Base-by-base conservation (phyloP, 2,888 invertebrate genomes). In the Ommatoiulus sabulosus region DNA sequence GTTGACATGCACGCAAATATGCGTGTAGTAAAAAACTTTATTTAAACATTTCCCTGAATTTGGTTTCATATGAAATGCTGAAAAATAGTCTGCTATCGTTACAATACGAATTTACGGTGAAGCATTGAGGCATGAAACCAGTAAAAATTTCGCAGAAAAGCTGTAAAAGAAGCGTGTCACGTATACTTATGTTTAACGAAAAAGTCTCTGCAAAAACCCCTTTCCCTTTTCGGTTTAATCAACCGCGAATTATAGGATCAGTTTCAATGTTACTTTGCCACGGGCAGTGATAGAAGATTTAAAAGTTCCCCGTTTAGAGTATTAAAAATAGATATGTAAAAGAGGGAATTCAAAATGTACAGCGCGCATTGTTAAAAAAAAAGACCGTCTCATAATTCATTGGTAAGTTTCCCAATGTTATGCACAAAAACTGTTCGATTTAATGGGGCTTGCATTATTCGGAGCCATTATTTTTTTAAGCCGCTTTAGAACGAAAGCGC, bases 241-340 rank as follows among this genome's bases (percentile, higher is more conserved):
- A 80, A 15, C 80, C 80, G 35, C 12, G 80, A 80, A 80, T 43
- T 80, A 80, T 12, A 15, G 80, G 35, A 80, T 80, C 80, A 15
- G 80, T 80, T 80, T 80, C 10, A 43, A 5, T 35, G 80, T 63
- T 35, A 35, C 35, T 43, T 80, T 80, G 80, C 80, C 80, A 80
- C 3, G 12, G 80, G 80, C 80, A 80, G 80, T 80, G 35, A 80
- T 80, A 35, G 35, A 80, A 80, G 80, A 43, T 43, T 80, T 80
- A 80, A 80, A 80, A 80, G 35, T 80, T 80, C 1, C 80, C 80
- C 80, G 35, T 80, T 80, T 35, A 24, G 80, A 24, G 80, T 43
- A 80, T 80, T 80, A 80, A 80, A 80, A 80, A 80, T 80, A 72
- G 80, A 80, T 80, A 80, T 43, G 80, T 35, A 80, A 80, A 80